These are phyloP conservation scores for Tubiluchus corallicola DNA, from an alignment of 2,888 invertebrate species.

Conservation along the genomic window DNA sequence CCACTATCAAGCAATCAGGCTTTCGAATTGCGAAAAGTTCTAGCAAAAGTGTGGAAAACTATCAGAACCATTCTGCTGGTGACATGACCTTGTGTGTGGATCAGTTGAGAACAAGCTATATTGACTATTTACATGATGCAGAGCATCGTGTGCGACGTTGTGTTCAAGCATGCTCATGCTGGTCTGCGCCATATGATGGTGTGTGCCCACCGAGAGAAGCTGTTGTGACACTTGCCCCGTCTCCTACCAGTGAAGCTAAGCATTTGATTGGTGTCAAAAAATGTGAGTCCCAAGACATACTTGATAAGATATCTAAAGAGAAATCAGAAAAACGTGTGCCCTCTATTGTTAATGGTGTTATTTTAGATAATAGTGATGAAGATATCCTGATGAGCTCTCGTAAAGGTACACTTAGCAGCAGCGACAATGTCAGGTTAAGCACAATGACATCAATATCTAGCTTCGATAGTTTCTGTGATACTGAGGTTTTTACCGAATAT, in stretches of 20 bases:
- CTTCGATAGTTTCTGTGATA: neutral
- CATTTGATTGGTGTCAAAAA: slow-evolving; percentile 17
- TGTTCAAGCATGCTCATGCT: slow-evolving; percentile 49
- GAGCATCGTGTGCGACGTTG: slow-evolving; percentile 54
- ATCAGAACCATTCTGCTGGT: neutral
- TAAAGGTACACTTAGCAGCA: neutral
- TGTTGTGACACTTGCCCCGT: slow-evolving; percentile 20
- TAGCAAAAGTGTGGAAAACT: neutral
- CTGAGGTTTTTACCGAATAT: neutral
- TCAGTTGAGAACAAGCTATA: slow-evolving; percentile 23
- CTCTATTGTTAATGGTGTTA: neutral
- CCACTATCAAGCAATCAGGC: slow-evolving; percentile 4
- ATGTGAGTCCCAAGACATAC: slow-evolving; percentile 18
- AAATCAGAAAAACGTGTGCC: neutral
- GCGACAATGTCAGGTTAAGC: no score
- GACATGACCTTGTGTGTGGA: slow-evolving; percentile 13
- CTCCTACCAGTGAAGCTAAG: slow-evolving; percentile 13
- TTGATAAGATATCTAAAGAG: slow-evolving; percentile 7
- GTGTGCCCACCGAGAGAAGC: slow-evolving; percentile 30
- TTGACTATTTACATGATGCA: slow-evolving; percentile 58
- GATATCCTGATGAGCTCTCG: neutral
- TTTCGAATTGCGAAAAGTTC: neutral
- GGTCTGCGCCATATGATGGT: slow-evolving; percentile 62
- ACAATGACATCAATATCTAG: no score
- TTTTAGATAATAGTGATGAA: neutral